These are phyloP conservation scores for Pogonocichla stellata DNA, from an alignment of 2,113 vertebrate species.

Conservation along the genomic window DNA sequence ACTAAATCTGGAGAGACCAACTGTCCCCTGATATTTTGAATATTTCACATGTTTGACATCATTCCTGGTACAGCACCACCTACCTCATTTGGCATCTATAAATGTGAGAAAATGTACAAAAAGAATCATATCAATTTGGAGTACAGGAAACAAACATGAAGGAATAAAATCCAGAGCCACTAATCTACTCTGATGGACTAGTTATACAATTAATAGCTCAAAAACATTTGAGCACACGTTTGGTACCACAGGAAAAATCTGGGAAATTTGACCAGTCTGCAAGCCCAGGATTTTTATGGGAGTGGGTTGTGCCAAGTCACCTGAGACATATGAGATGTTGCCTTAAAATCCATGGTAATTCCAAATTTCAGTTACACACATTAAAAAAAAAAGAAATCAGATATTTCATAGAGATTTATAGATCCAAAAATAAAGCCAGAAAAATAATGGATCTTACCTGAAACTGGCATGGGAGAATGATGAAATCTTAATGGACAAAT, in stretches of 20 bases:
- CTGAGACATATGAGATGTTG: fast-evolving
- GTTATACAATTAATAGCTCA: neutral
- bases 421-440: neutral
- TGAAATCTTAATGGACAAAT: neutral
- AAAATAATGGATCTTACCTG: neutral
- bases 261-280: fast-evolving
- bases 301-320: neutral
- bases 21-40: neutral
- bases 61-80: neutral
- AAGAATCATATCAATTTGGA: neutral
- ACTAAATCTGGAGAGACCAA: neutral
- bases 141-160: neutral
- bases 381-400: neutral
- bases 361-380: neutral
- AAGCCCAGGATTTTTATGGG: neutral
- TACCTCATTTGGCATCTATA: neutral
- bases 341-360: neutral
- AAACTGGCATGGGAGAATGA: neutral
- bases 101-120: neutral
- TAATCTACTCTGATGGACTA: neutral
- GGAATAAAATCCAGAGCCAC: neutral
- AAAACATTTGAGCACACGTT: neutral
- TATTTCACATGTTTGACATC: neutral
- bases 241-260: fast-evolving
- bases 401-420: neutral